Conservation (phyloP, 2,797 vertebrate species). For the Alcedo quadribrachys region DNA sequence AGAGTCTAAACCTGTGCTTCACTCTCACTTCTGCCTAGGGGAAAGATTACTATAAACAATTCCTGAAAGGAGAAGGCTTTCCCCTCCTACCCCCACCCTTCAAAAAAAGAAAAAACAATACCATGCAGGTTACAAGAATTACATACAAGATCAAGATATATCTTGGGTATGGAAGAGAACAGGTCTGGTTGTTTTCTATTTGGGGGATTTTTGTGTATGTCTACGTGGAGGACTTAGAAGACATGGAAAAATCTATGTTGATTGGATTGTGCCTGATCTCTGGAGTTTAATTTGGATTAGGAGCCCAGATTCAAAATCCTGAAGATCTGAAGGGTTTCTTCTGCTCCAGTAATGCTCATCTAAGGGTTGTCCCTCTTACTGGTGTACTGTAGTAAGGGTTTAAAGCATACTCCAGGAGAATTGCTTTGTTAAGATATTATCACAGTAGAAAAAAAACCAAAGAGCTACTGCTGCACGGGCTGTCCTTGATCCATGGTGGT, state of each 20-base stretch:
- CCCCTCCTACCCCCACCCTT: accelerated
- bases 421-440: background rate
- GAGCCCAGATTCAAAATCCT: background rate
- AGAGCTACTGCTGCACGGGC: background rate
- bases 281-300: background rate
- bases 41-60: background rate
- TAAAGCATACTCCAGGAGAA: background rate
- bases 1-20: background rate
- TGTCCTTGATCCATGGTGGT: background rate
- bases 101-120: background rate
- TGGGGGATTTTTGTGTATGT: background rate
- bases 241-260: background rate
- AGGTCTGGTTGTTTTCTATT: background rate
- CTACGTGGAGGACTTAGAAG: background rate
- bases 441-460: background rate
- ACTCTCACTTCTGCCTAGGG: background rate
- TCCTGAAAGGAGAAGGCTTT: background rate
- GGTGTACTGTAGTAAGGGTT: background rate
- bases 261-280: background rate
- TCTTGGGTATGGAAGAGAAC: background rate
- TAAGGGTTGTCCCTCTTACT: background rate
- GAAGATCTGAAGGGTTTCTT: background rate
- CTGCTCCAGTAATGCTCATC: background rate
- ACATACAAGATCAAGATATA: background rate
- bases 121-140: background rate